Evolutionary conservation across 1,140 invertebrate species (phyloP).

Genomic region (Paralvinella palmiformis): DNA sequence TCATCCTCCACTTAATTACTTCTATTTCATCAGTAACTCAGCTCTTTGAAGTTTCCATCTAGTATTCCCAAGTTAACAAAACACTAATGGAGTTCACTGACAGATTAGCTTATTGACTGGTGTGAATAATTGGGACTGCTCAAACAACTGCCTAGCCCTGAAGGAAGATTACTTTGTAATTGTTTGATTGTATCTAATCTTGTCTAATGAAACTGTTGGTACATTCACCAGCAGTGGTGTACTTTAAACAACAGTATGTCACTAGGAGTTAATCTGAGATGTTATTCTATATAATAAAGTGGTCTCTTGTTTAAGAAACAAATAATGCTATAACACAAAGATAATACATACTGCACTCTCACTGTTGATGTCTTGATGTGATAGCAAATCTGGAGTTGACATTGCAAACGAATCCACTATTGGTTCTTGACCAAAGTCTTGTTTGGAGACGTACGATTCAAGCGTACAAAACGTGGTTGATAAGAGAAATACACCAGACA

Average conservation of each 20-base stretch:
- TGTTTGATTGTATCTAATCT: slow-evolving; percentile 2
- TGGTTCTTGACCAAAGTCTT: too few species aligned
- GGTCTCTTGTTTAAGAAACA: too few species aligned
- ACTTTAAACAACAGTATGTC: neutral
- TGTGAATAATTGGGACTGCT: neutral
- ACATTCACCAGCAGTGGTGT: neutral
- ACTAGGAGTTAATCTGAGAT: neutral
- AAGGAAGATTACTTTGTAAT: slow-evolving; percentile 2
- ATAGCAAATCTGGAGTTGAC: too few species aligned
- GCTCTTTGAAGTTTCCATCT: neutral
- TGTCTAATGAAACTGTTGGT: neutral
- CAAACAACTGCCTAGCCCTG: slow-evolving; percentile 1
- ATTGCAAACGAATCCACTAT: too few species aligned
- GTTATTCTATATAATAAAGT: too few species aligned
- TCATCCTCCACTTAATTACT: slow-evolving; percentile 1
- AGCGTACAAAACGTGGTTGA: too few species aligned
- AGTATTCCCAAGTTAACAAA: neutral
- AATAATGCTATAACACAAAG: neutral
- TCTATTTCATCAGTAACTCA: neutral
- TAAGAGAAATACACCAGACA: too few species aligned
- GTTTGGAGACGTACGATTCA: too few species aligned
- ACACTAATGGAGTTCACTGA: neutral
- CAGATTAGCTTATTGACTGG: slow-evolving; percentile 3
- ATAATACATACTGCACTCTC: slow-evolving; percentile 4
- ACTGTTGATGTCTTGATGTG: neutral